Evolutionary conservation across 2,797 vertebrate species (phyloP), one percentile per base, ranked within the genome.

Genomic region (Steatocranus sp.): DNA sequence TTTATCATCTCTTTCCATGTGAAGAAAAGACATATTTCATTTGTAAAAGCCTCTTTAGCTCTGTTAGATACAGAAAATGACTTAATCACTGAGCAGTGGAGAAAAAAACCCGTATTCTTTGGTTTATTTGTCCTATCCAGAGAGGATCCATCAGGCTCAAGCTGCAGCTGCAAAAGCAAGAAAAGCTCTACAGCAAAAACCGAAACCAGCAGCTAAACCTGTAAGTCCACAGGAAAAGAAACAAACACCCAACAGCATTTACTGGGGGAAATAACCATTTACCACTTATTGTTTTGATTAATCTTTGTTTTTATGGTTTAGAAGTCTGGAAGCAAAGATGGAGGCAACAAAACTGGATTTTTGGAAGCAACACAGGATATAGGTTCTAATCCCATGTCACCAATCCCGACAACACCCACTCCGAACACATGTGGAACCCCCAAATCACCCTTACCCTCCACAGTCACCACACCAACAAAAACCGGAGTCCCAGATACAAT

Each of bases 131-230:
- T 81, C 41, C 38, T 82, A 83, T 90, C 14, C 95, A 99, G 98
- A 99, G 94, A 95, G 97, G 84, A 99, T 99, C 81, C 99, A 99
- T 86, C 99, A 99, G 68, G 98, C 98, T 80, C 99, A 99, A 86
- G 99, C 98, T 76, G 98, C 98, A 54, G 99, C 98, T 17, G 98
- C 98, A 27, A 99, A 99, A 93, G 99, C 99, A 80, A 97, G 98
- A 87, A 99, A 99, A 92, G 98, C 99, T 56, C 96, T 98, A 56
- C 98, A 99, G 87, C 98, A 99, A 93, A 99, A 99, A 86, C 98
- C 98, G 2, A 99, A 99, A 94, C 98, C 98, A 36, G 95, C 97
- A 0, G 94, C 98, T 61, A 99, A 99, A 89, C 96, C 97, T 81
- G 99, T 99, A 94, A 95, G 96, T 96, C 17, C 11, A 25, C 41